Percentiles rank a stretch among this genome's conserved stretches.
These are phyloP conservation scores for Eristalis pertinax DNA, from an alignment of 2,888 invertebrate species.

Conservation along the genomic window DNA sequence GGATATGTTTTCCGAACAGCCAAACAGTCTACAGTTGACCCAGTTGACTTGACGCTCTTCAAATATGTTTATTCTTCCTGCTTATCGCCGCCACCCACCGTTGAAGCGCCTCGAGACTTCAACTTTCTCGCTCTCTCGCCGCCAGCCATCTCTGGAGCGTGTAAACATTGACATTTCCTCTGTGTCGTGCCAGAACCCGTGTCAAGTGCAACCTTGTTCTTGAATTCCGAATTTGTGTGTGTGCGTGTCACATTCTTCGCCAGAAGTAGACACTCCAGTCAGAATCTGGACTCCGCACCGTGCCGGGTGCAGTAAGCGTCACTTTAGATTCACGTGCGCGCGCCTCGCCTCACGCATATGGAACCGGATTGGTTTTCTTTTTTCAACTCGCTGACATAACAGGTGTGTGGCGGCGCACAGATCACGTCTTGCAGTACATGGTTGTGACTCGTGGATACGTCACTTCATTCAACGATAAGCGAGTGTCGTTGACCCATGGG, in stretches of 20 bases:
- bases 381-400: conserved; percentile 31
- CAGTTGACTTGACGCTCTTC: neutral
- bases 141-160: neutral
- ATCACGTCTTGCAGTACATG: neutral
- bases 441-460: conserved; percentile 13
- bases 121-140: conserved; percentile 3
- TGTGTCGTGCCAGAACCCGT: neutral
- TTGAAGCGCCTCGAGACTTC: neutral
- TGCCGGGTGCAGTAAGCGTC: neutral
- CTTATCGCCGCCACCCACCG: neutral
- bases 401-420: conserved; percentile 20
- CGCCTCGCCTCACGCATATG: neutral
- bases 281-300: neutral
- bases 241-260: neutral
- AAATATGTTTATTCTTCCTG: neutral
- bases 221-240: conserved; percentile 11
- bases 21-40: neutral
- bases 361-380: conserved; percentile 52
- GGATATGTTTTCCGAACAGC: neutral
- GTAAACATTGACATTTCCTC: conserved; percentile 27
- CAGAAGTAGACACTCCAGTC: neutral
- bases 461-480: conserved; percentile 10
- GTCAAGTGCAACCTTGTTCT: conserved; percentile 48
- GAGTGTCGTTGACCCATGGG: conserved; percentile 52
- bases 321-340: conserved; percentile 13